These are phyloP conservation scores for Neolamprologus kungweensis DNA, from an alignment of 2,113 vertebrate genomes.

Conservation along the genomic window DNA sequence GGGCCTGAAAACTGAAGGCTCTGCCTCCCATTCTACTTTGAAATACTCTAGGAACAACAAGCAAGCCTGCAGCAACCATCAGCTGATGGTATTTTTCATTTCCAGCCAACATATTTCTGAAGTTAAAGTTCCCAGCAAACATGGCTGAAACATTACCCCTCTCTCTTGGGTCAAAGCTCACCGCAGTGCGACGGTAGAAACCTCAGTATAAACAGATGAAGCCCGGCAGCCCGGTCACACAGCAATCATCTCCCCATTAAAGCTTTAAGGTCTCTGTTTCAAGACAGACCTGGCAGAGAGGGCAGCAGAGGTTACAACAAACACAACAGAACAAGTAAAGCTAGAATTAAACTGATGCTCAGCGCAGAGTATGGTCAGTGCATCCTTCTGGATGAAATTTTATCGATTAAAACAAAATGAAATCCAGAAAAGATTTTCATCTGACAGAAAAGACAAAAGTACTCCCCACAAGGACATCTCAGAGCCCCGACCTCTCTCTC, in stretches of 20 bases:
- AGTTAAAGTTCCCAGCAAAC: not conserved
- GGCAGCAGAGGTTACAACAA: not conserved
- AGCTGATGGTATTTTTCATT: not conserved
- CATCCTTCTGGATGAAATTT: not conserved
- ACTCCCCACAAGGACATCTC: not conserved
- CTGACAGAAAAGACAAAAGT: not conserved
- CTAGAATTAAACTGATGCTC: not conserved
- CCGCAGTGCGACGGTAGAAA: not conserved
- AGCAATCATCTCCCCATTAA: not conserved
- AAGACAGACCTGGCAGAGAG: not conserved
- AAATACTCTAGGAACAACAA: not conserved
- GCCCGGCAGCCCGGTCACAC: not conserved
- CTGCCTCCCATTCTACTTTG: not conserved
- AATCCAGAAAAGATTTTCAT: not conserved
- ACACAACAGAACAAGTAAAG: not conserved
- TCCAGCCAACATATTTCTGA: not conserved
- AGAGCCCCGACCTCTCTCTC: not conserved
- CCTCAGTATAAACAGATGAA: not conserved
- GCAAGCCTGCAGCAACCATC: not conserved
- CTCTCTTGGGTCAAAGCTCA: not conserved
- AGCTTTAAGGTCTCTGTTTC: not conserved
- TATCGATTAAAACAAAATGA: not conserved
- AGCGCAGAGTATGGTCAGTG: not conserved
- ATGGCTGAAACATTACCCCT: not conserved
- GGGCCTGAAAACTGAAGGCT: not conserved